phyloP scores from a whole-genome alignment of 2,797 vertebrate genomes.

The Darevskia nairensis region DNA sequence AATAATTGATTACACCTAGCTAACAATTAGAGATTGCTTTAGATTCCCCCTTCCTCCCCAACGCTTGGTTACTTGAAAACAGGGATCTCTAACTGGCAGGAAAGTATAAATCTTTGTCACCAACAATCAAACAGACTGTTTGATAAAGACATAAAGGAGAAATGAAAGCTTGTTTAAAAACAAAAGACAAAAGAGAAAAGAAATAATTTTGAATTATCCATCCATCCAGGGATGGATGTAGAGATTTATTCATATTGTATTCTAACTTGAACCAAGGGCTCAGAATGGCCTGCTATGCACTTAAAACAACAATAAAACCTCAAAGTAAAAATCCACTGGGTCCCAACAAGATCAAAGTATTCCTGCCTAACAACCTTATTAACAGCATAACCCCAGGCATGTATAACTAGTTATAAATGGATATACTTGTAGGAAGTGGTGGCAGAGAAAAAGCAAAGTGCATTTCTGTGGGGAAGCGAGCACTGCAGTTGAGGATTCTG shows the following conservation, averaged over 20 bases:
- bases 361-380: not conserved
- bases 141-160: slow-evolving; percentile 69
- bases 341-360: not conserved
- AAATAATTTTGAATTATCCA: slow-evolving; percentile 34
- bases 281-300: too few relatives aligned
- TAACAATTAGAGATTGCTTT: slow-evolving; percentile 69
- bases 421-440: not conserved
- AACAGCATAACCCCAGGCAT: not conserved
- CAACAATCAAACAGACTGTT: slow-evolving; percentile 63
- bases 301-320: slow-evolving; percentile 23
- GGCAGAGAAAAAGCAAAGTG: not conserved
- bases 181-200: slow-evolving; percentile 11
- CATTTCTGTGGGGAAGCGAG: not conserved
- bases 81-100: slow-evolving; percentile 59
- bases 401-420: not conserved
- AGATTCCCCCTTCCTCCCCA: slow-evolving; percentile 27
- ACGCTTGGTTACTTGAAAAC: slow-evolving; percentile 66
- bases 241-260: not conserved
- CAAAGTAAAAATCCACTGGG: not conserved
- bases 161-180: slow-evolving; percentile 45
- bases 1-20: slow-evolving; percentile 77
- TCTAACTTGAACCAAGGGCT: not conserved
- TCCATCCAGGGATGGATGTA: not conserved
- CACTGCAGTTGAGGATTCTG: not conserved
- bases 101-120: slow-evolving; percentile 62